A percentile compares a stretch with the other conserved stretches of the same genome.
Conservation (phyloP, 2,113 vertebrate genomes). For the Notarius quadriscutis region DNA sequence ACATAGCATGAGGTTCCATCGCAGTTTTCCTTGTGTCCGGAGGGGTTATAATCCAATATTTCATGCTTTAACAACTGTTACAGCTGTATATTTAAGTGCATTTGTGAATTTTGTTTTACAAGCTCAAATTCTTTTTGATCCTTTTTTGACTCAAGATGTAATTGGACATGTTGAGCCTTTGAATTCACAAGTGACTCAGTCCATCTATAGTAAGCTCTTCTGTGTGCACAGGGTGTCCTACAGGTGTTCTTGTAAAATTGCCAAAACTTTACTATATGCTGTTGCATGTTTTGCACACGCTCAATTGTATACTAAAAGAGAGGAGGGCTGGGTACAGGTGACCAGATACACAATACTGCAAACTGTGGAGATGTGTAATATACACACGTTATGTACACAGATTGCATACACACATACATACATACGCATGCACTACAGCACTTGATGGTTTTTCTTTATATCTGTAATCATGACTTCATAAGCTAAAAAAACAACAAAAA, state of each 20-base stretch:
- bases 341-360: too few species aligned
- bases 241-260: neutral
- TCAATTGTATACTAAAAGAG: too few species aligned
- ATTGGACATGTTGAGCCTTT: neutral
- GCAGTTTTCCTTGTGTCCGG: too few species aligned
- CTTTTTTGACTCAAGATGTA: neutral
- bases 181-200: neutral
- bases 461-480: neutral
- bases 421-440: neutral
- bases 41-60: neutral
- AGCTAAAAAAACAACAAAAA: neutral
- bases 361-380: neutral
- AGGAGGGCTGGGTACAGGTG: too few species aligned
- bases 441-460: neutral
- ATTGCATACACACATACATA: neutral
- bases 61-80: neutral
- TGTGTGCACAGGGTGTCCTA: neutral
- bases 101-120: neutral
- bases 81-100: neutral
- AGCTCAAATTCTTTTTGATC: too few species aligned
- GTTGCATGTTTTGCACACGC: too few species aligned
- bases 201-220: neutral
- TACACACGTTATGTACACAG: neutral
- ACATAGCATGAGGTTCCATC: too few species aligned
- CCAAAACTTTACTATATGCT: neutral